These are phyloP conservation scores for Oppia nitens DNA, from an alignment of 1,140 invertebrate species.

Conservation along the genomic window DNA sequence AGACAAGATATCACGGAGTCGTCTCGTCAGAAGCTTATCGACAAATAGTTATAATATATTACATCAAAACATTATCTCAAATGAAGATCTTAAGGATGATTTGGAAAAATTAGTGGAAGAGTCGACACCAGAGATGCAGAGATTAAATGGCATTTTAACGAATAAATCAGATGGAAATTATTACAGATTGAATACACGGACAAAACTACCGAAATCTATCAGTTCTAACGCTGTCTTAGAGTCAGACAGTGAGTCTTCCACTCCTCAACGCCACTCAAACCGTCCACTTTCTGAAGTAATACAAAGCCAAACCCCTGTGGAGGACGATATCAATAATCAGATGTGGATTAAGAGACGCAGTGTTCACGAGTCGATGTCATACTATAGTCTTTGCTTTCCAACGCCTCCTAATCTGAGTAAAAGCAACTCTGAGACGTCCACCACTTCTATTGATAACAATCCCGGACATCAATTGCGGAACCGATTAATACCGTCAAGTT, in stretches of 20 bases:
- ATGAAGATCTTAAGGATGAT: slow-evolving; percentile 17
- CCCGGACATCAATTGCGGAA: not conserved
- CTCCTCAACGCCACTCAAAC: slow-evolving; percentile 15
- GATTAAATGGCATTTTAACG: slow-evolving; percentile 17
- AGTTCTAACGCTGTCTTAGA: slow-evolving; percentile 24
- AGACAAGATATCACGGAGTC: slow-evolving; percentile 19
- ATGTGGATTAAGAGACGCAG: slow-evolving; percentile 12
- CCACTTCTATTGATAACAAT: not conserved
- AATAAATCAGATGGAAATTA: not conserved
- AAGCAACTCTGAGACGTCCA: not conserved
- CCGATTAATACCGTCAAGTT: not conserved
- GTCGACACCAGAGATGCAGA: not conserved
- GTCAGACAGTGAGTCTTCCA: slow-evolving; percentile 18
- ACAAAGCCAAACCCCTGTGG: not conserved
- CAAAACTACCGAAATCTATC: slow-evolving; percentile 20
- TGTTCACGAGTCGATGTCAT: slow-evolving; percentile 17
- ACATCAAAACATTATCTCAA: slow-evolving; percentile 9
- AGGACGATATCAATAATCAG: not conserved
- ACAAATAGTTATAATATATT: slow-evolving; percentile 22
- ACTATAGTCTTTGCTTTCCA: slow-evolving; percentile 17
- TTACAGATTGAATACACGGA: not conserved
- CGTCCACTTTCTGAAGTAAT: slow-evolving; percentile 8
- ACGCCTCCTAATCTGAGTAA: slow-evolving; percentile 9
- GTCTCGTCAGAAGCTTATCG: slow-evolving; percentile 22
- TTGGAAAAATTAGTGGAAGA: slow-evolving; percentile 19